Evolutionary conservation across 2,113 vertebrate species (phyloP).

Genomic region (Octodon degus): DNA sequence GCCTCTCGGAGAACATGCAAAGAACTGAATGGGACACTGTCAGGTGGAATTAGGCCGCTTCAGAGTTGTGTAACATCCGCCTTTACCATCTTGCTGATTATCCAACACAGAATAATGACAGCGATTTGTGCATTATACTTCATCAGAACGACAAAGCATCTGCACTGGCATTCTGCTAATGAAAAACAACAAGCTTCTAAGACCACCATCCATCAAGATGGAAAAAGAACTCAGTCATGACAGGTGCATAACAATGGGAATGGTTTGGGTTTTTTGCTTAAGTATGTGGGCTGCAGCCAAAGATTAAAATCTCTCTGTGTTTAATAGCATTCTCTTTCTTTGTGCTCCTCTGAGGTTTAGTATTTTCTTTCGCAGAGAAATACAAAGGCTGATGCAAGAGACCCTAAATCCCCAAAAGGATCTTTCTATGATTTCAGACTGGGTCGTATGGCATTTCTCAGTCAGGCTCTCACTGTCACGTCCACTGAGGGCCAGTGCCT

Average conservation of each 20-base stretch:
- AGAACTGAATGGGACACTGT: conserved; percentile 63
- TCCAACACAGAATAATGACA: conserved; percentile 78
- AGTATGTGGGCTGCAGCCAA: neutral
- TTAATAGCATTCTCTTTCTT: conserved; percentile 67
- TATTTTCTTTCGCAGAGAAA: conserved; percentile 67
- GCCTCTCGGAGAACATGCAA: conserved; percentile 68
- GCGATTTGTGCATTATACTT: conserved; percentile 64
- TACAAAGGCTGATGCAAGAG: conserved; percentile 11
- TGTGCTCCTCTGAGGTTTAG: conserved; percentile 40
- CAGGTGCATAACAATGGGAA: conserved; percentile 58
- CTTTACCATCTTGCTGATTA: conserved; percentile 80
- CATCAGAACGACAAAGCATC: conserved; percentile 79
- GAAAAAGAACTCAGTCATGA: conserved; percentile 54
- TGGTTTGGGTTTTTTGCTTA: neutral
- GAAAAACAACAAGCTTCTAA: conserved; percentile 75
- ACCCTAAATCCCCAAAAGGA: conserved; percentile 34
- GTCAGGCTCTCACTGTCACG: neutral
- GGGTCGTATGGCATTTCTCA: neutral
- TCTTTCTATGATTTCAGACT: neutral
- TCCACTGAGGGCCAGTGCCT: neutral
- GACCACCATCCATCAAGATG: conserved; percentile 66
- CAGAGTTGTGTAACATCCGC: conserved; percentile 65
- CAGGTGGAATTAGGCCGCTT: conserved; percentile 78
- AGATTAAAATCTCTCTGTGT: conserved; percentile 56
- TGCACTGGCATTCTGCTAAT: conserved; percentile 1